Percentiles rank a stretch among this genome's conserved stretches.
phyloP scores from a whole-genome alignment of 2,797 vertebrate species.

The Dermochelys coriacea region DNA sequence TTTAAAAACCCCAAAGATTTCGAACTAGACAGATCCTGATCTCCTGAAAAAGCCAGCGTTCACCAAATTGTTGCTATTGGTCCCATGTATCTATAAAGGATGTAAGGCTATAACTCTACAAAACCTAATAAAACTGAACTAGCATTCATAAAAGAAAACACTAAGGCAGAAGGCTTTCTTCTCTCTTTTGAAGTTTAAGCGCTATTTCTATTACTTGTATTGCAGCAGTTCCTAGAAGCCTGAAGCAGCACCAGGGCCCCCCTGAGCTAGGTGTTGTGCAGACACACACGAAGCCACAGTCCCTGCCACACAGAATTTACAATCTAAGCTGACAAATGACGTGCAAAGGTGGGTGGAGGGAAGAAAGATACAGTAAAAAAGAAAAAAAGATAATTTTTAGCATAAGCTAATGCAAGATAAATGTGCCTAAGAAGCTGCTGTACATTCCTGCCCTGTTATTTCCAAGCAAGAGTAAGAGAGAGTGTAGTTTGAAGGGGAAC shows the following conservation, averaged over 20 bases:
- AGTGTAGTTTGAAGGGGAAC: not conserved
- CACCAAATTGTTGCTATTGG: not conserved
- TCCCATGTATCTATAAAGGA: not conserved
- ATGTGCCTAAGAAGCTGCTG: not conserved
- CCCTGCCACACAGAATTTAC: accelerated
- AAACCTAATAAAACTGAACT: conserved; percentile 27
- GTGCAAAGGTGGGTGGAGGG: not conserved
- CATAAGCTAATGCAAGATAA: not conserved
- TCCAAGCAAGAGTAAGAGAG: not conserved
- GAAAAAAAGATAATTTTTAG: accelerated
- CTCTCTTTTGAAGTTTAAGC: not conserved
- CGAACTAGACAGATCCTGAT: conserved; percentile 6
- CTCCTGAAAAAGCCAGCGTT: conserved; percentile 30
- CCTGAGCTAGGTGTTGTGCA: too few relatives aligned
- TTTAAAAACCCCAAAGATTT: not conserved
- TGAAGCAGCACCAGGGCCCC: not conserved
- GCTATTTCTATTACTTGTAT: not conserved
- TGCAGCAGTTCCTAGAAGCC: not conserved
- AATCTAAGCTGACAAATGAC: accelerated
- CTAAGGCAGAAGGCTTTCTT: not conserved
- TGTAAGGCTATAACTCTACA: not conserved
- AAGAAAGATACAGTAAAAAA: not conserved
- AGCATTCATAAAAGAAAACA: not conserved
- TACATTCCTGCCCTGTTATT: accelerated
- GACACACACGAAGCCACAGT: accelerated